These are phyloP conservation scores for Gallirallus australis DNA, from an alignment of 2,797 vertebrate species.

Conservation along the genomic window DNA sequence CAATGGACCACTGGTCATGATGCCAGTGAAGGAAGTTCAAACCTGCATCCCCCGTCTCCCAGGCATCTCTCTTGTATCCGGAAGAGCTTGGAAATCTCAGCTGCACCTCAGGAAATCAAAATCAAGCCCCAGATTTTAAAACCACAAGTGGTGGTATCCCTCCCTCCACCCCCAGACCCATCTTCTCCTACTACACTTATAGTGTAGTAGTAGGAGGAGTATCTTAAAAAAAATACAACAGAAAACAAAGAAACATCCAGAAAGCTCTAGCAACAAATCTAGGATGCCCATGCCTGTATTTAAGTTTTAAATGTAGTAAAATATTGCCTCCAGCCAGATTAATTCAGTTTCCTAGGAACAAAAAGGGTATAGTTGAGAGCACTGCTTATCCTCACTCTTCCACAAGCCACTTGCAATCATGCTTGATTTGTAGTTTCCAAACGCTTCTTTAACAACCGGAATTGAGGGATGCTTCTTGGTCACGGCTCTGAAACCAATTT, in stretches of 20 bases:
- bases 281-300: not conserved
- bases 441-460: not conserved
- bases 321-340: not conserved
- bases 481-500: not conserved
- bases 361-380: not conserved
- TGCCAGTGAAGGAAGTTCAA: not conserved
- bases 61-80: not conserved
- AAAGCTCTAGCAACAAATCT: not conserved
- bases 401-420: not conserved
- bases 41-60: not conserved
- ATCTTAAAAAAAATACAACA: not conserved
- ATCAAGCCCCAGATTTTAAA: not conserved
- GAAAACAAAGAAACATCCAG: not conserved
- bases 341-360: not conserved
- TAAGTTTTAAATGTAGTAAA: not conserved
- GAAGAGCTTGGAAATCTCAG: not conserved
- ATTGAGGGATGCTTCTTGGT: not conserved
- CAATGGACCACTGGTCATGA: rapidly evolving
- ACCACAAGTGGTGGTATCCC: not conserved
- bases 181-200: not conserved
- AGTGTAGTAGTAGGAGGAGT: not conserved
- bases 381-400: not conserved
- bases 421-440: not conserved
- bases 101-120: not conserved
- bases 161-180: not conserved